Evolutionary conservation across 2,797 vertebrate genomes (phyloP).

Genomic region (Triplophysa bombifrons): DNA sequence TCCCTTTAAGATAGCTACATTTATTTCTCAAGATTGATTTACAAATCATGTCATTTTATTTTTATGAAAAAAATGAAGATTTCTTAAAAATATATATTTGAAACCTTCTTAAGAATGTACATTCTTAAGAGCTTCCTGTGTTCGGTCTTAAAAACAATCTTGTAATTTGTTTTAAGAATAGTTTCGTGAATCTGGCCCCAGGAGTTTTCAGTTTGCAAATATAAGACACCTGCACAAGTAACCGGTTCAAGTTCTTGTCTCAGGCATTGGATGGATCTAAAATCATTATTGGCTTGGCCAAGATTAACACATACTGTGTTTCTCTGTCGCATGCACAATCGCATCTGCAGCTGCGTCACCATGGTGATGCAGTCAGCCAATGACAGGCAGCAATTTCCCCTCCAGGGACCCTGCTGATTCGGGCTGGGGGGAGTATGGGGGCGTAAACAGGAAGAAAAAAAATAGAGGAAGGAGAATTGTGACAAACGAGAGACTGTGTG

Average conservation of each 20-base stretch:
- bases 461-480: conserved; percentile 33
- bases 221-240: conserved; percentile 29
- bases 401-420: conserved; percentile 78
- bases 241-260: conserved; percentile 1
- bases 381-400: conserved; percentile 75
- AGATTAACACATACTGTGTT: conserved; percentile 18
- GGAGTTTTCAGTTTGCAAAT: neutral
- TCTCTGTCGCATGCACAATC: conserved; percentile 43
- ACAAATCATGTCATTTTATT: too few relatives aligned
- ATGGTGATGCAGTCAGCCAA: conserved; percentile 79
- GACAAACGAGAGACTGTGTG: conserved; percentile 39
- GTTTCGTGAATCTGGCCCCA: neutral
- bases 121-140: too few relatives aligned
- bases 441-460: conserved; percentile 33
- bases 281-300: neutral
- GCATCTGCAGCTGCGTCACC: conserved; percentile 78
- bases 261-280: neutral
- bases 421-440: conserved; percentile 40
- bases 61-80: too few relatives aligned
- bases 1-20: too few relatives aligned
- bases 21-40: too few relatives aligned
- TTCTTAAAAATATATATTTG: too few relatives aligned
- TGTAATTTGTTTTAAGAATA: too few relatives aligned
- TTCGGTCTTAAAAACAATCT: too few relatives aligned
- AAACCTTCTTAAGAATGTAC: too few relatives aligned